phyloP scores from a whole-genome alignment of 2,888 invertebrate species.

The Lepidocyrtinus sp. region DNA sequence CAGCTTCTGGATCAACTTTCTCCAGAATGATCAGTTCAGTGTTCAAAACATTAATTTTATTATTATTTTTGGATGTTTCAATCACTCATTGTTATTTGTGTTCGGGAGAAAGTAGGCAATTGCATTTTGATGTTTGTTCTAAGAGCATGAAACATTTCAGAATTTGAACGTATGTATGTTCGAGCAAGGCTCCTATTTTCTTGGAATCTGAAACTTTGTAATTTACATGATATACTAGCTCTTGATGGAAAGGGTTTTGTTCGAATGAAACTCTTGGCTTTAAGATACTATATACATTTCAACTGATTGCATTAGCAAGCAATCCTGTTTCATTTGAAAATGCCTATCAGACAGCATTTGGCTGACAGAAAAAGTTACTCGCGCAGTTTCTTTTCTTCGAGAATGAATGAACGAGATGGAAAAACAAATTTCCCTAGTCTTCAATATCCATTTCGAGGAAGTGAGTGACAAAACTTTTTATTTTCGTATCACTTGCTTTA shows the following conservation, averaged over 20 bases:
- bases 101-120: too few species aligned
- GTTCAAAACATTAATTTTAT: too few species aligned
- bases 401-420: not conserved
- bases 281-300: not conserved
- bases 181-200: too few species aligned
- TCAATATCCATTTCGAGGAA: not conserved
- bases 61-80: too few species aligned
- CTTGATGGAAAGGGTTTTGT: not conserved
- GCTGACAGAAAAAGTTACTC: not conserved
- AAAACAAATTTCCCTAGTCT: not conserved
- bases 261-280: not conserved
- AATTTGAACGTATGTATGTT: too few species aligned
- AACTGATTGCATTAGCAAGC: not conserved
- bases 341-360: not conserved
- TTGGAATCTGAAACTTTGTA: too few species aligned
- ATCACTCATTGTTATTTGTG: too few species aligned
- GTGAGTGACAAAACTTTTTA: not conserved
- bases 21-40: too few species aligned
- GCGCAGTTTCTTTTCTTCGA: not conserved
- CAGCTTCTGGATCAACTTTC: too few species aligned
- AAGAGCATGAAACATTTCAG: too few species aligned
- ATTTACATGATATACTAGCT: too few species aligned
- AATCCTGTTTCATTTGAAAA: not conserved
- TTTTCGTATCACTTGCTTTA: not conserved
- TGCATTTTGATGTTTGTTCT: too few species aligned